Evolutionary conservation across 1,140 invertebrate species (phyloP).

Genomic region (Sitophilus oryzae): DNA sequence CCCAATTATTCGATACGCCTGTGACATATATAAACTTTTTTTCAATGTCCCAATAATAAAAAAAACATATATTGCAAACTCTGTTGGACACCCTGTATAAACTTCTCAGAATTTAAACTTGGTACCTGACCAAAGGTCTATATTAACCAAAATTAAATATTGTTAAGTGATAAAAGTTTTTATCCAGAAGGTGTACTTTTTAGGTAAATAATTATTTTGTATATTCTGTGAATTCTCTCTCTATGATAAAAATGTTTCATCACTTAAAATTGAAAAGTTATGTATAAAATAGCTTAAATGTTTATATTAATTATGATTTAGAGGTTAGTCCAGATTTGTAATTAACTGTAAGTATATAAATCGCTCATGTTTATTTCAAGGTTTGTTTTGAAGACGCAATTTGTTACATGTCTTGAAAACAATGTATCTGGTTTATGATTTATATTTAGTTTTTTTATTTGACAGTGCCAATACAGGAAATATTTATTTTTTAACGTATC

Average conservation of each 20-base stretch:
- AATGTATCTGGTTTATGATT: too few species aligned
- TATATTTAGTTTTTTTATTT: too few species aligned
- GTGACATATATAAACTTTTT: too few species aligned
- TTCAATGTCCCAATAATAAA: too few species aligned
- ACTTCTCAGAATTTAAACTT: constrained; percentile 3
- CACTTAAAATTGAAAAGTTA: neutral
- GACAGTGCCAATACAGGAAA: too few species aligned
- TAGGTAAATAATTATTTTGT: neutral
- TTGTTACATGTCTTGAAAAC: too few species aligned
- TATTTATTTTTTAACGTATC: too few species aligned
- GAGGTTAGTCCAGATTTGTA: neutral
- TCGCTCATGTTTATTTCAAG: neutral
- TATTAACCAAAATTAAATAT: neutral
- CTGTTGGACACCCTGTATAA: too few species aligned
- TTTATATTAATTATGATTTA: neutral
- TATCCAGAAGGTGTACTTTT: neutral
- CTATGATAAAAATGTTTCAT: neutral
- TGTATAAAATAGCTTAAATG: neutral
- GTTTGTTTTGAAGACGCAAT: too few species aligned
- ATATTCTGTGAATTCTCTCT: neutral
- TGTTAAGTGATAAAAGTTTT: neutral
- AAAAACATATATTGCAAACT: too few species aligned
- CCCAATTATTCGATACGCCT: too few species aligned
- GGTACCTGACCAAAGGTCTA: constrained; percentile 9
- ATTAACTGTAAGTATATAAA: neutral